Percentiles rank a stretch among this genome's conserved stretches.
Conservation (phyloP, 1,140 invertebrate genomes). For the Lepidurus arcticus region DNA sequence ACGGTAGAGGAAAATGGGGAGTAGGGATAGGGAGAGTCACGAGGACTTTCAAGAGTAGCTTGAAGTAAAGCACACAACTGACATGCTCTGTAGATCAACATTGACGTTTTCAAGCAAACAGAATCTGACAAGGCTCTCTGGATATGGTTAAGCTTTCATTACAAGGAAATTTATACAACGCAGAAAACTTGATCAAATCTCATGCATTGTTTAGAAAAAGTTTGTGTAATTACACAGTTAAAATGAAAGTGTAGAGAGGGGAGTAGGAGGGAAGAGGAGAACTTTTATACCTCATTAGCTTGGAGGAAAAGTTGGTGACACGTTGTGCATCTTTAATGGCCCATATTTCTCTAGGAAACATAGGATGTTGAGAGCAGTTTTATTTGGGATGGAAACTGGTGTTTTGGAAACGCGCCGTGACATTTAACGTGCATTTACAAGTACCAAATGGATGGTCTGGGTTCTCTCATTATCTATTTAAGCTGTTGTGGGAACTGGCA, state of each 20-base stretch:
- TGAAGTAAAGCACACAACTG: constrained; percentile 17
- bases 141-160: not conserved
- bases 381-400: not conserved
- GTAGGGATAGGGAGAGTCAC: not conserved
- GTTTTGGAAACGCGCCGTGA: not conserved
- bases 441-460: not conserved
- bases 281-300: too few species aligned
- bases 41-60: constrained; percentile 14
- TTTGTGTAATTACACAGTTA: too few species aligned
- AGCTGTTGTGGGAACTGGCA: not conserved
- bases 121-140: constrained; percentile 3
- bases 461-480: not conserved
- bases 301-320: too few species aligned
- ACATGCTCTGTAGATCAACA: not conserved
- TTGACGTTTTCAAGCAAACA: constrained; percentile 19
- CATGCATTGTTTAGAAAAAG: too few species aligned
- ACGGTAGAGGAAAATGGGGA: not conserved
- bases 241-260: too few species aligned
- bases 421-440: not conserved
- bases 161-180: not conserved
- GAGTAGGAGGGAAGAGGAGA: too few species aligned
- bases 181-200: too few species aligned
- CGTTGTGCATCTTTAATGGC: too few species aligned
- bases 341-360: not conserved
- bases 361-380: not conserved